A percentile compares a stretch with the other conserved stretches of the same genome.
Conservation (phyloP, 1,140 invertebrate species). For the Dendrolimus punctatus region DNA sequence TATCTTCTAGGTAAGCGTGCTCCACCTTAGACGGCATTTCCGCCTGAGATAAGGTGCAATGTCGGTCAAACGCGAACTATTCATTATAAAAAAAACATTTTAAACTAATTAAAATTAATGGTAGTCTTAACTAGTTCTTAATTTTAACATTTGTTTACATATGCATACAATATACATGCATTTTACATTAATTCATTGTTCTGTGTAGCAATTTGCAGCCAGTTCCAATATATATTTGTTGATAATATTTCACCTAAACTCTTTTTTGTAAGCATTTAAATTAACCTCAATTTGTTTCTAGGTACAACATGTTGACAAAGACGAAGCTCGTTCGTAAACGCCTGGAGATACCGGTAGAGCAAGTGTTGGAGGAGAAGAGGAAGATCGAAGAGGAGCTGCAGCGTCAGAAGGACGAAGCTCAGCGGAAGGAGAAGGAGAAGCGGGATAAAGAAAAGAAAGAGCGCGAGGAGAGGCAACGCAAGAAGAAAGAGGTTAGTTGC, state of each 20-base stretch:
- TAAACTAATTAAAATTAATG: too few relatives aligned
- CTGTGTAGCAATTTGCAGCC: too few relatives aligned
- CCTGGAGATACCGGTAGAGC: constrained; percentile 52
- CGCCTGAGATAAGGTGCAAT: too few relatives aligned
- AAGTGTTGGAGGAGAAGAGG: constrained; percentile 53
- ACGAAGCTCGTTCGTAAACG: constrained; percentile 57
- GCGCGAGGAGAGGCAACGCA: constrained; percentile 46
- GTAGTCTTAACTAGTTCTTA: too few relatives aligned
- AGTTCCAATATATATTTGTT: neutral
- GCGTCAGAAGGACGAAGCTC: constrained; percentile 34
- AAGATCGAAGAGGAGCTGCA: constrained; percentile 37
- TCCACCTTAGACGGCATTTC: too few relatives aligned
- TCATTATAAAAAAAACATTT: too few relatives aligned
- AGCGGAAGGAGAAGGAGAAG: constrained; percentile 27
- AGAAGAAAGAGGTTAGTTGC: constrained; percentile 38
- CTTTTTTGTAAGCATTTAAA: neutral
- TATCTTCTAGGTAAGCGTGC: too few relatives aligned
- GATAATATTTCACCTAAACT: neutral
- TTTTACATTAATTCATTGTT: too few relatives aligned
- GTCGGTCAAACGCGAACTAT: too few relatives aligned
- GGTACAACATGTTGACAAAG: constrained; percentile 58
- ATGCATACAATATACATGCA: too few relatives aligned
- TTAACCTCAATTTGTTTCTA: constrained; percentile 12
- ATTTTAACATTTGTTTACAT: too few relatives aligned
- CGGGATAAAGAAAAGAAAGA: constrained; percentile 37